These are phyloP conservation scores for Heliconius cydno DNA, from an alignment of 2,888 invertebrate species.

Conservation along the genomic window DNA sequence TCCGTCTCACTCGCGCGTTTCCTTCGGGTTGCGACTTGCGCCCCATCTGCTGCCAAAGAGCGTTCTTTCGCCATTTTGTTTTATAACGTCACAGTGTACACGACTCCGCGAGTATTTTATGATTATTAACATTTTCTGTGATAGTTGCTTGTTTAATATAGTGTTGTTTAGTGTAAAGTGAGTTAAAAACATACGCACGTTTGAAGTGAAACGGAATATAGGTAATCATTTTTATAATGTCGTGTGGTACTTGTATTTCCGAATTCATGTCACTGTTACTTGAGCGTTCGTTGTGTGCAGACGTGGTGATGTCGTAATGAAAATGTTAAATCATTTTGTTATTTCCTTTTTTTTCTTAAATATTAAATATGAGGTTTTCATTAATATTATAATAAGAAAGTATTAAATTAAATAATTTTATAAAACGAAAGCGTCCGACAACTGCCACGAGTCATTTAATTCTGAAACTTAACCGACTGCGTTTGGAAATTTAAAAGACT, in stretches of 20 bases:
- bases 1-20: slow-evolving; percentile 36
- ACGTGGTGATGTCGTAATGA: slow-evolving; percentile 7
- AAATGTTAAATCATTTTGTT: neutral
- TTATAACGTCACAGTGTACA: slow-evolving; percentile 53
- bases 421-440: slow-evolving; percentile 8
- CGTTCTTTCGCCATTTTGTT: slow-evolving; percentile 59
- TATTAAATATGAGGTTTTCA: neutral
- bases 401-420: neutral
- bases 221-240: slow-evolving; percentile 31
- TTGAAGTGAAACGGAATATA: slow-evolving; percentile 23
- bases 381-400: neutral
- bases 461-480: slow-evolving; percentile 13
- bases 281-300: slow-evolving; percentile 10
- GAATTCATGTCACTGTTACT: slow-evolving; percentile 23
- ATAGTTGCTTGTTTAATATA: slow-evolving; percentile 16
- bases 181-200: slow-evolving; percentile 23
- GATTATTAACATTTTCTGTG: slow-evolving; percentile 47
- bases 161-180: slow-evolving; percentile 19
- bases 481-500: neutral
- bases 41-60: slow-evolving; percentile 47
- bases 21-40: slow-evolving; percentile 24
- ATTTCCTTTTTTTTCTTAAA: neutral
- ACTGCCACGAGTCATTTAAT: neutral
- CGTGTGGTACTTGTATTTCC: neutral
- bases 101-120: slow-evolving; percentile 46